These are phyloP conservation scores for Moxostoma hubbsi DNA, from an alignment of 2,797 vertebrate species.

Conservation along the genomic window DNA sequence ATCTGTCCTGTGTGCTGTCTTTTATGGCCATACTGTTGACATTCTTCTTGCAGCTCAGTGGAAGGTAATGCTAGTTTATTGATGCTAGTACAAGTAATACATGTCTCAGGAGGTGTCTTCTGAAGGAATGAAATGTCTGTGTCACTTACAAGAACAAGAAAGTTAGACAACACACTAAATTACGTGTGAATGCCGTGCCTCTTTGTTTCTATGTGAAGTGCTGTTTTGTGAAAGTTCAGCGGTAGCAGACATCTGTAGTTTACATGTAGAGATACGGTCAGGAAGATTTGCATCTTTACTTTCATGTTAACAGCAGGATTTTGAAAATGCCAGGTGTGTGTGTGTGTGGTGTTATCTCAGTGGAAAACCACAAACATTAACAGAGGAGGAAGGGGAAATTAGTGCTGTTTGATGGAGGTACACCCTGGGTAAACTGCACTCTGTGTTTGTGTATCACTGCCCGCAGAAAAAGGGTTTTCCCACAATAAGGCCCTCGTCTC, in stretches of 20 bases:
- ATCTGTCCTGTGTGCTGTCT: too few species aligned
- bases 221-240: background rate
- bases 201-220: background rate
- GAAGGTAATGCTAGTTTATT: too few species aligned
- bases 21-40: too few species aligned
- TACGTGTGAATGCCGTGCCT: background rate
- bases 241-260: too few species aligned
- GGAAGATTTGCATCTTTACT: constrained; percentile 28
- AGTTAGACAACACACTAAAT: background rate
- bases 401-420: background rate
- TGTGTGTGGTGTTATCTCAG: constrained; percentile 40
- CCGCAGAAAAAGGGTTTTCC: too few species aligned
- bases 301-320: constrained; percentile 64
- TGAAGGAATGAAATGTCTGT: background rate
- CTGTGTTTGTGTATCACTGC: background rate
- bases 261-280: constrained; percentile 31
- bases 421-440: background rate
- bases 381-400: constrained; percentile 32
- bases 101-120: background rate
- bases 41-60: too few species aligned
- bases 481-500: too few species aligned
- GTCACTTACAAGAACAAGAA: background rate
- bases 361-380: constrained; percentile 31
- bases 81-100: too few species aligned
- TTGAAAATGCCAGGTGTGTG: constrained; percentile 67